Conservation (phyloP, 2,888 invertebrate species). For the Lasioglossum malachurum region DNA sequence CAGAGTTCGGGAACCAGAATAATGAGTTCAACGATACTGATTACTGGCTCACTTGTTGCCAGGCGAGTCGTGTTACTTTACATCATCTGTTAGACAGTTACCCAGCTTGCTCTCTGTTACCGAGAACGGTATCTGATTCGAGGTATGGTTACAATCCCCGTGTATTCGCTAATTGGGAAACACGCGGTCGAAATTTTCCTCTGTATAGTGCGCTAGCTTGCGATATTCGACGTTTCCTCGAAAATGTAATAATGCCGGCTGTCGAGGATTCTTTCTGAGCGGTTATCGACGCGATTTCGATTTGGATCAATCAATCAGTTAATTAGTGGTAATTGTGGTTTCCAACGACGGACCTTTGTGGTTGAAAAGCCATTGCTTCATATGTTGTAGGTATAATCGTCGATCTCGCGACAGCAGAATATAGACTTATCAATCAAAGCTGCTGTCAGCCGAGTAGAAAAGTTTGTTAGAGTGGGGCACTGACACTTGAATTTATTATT, state of each 20-base stretch:
- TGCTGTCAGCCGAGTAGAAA: neutral
- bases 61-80: neutral
- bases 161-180: constrained; percentile 1
- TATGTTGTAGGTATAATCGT: neutral
- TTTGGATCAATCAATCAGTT: neutral
- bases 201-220: neutral
- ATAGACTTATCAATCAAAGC: neutral
- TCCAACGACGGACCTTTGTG: neutral
- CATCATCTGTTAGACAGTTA: neutral
- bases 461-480: neutral
- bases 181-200: neutral
- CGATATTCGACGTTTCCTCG: neutral
- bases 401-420: neutral
- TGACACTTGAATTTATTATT: neutral
- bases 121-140: neutral
- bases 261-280: neutral
- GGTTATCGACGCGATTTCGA: neutral
- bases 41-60: neutral
- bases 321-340: neutral
- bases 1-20: neutral
- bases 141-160: neutral
- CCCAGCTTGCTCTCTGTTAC: neutral
- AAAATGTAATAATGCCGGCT: neutral
- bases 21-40: neutral
- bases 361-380: neutral